Evolutionary conservation across 2,888 invertebrate species (phyloP), one percentile per base, ranked within the genome.

Genomic region (Trichacis sp.): DNA sequence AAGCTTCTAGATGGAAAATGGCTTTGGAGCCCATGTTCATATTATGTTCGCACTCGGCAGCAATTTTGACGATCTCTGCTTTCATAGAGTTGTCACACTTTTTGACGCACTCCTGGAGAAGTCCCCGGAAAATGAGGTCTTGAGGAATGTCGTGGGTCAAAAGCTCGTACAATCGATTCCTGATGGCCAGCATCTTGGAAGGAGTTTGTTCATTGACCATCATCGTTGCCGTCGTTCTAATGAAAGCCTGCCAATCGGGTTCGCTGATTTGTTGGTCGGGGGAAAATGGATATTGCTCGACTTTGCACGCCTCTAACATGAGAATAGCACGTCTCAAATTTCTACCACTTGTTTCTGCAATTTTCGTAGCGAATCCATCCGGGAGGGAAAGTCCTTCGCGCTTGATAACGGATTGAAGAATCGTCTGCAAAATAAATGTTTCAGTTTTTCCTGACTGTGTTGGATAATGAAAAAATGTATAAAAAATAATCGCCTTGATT

Each of bases 1-100:
- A 99, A 1, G 97, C 97, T 85, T 99, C 99, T 52, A 99, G 87
- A 84, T 99, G 98, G 79, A 96, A 97, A 75, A 99, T 97, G 17
- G 93, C 90, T 85, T 98, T 98, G 75, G 93, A 94, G 14, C 98
- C 98, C 55, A 92, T 89, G 76, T 93, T 91, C 89, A 98, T 92
- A 72, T 95, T 90, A 81, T 98, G 96, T 82, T 99, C 98, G 85
- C 94, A 97, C 62, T 89, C 88, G 0, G 97, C 95, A 8, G 98
- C 98, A 76, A 91, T 87, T 68, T 91, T 90, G 0, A 95, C 91
- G 2, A 98, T 90, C 85, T 95, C 91, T 6, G 91, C 90, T 85
- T 96, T 96, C 77, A 98, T 88, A 45, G 92, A 89, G 83, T 93
- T 92, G 85, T 98, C 97, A 86, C 97, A 97, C 81, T 94, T 95